Evolutionary conservation across 2,113 vertebrate species (phyloP), one percentile per base, ranked within the genome.

Genomic region (Phrynosoma blainvillii): DNA sequence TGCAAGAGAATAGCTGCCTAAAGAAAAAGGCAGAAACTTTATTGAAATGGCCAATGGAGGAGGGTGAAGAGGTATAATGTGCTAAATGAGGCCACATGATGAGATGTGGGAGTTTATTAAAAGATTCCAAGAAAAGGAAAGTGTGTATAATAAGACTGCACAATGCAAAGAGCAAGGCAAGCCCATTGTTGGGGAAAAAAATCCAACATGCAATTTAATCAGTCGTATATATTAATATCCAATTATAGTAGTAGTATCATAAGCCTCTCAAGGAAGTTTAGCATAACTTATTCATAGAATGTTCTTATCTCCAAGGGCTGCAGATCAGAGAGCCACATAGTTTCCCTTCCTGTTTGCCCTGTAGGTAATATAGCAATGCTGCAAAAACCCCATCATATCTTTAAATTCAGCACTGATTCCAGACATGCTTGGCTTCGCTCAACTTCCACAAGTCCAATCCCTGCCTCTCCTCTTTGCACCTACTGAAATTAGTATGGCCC

Each of bases 221-320:
- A 86, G 82, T 56, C 54, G 21, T 8, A 4, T 80, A 59, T 77
- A 80, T 87, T 87, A 80, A 87, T 87, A 87, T 27, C n/a, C 52
- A 59, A 40, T 73, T 62, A 81, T 80, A 71, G 59, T 3, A 25
- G 52, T 62, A 62, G 66, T 40, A 73, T 30, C 27, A 12, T 84
- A 71, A 73, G 66, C 23, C 62, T 70, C 80, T 82, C 85, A 88
- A 79, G 66, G 79, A 82, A n/a, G 0, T 0, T 10, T 82, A 74
- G 0, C 52, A 47, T 75, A 56, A 0, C 52, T 62, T 62, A n/a
- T 73, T 62, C 68, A 73, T 30, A 81, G 42, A 36, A 71, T 54
- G 47, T 25, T 25, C 18, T 11, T 59, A 42, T 32, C 30, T 59
- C 27, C 56, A 73, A 71, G 0, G 81, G 42, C 42, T 10, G 6